A percentile compares a stretch with the other conserved stretches of the same genome.
Conservation (phyloP, 92 coral and sea anemone genomes). For the Epizoanthus ramosus region DNA sequence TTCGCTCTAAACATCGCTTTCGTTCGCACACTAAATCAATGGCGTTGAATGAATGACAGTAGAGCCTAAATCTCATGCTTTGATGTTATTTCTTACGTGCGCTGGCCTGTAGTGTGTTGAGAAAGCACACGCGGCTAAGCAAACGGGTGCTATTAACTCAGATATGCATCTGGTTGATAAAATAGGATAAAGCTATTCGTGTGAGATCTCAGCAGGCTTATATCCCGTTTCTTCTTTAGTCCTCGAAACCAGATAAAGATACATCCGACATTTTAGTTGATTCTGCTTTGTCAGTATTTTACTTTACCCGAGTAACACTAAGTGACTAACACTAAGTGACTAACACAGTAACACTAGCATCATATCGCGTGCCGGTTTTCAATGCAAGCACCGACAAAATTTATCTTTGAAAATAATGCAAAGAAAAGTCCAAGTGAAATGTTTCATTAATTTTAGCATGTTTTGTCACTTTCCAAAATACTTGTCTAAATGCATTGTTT, state of each 20-base stretch:
- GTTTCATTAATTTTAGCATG: not conserved
- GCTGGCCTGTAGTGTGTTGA: too few species aligned
- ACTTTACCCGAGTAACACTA: not conserved
- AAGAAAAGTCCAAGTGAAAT: too few species aligned
- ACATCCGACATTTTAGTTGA: not conserved
- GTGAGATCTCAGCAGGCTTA: conserved; percentile 12
- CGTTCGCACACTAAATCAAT: too few species aligned
- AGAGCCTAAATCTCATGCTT: too few species aligned
- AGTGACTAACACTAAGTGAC: too few species aligned
- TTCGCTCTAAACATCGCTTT: too few species aligned
- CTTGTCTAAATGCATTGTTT: not conserved
- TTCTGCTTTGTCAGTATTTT: not conserved
- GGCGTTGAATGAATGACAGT: too few species aligned
- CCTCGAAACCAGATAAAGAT: not conserved
- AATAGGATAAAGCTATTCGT: conserved; percentile 11
- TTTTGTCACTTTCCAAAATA: not conserved
- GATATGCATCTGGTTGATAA: not conserved
- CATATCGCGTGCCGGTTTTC: not conserved
- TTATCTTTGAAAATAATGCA: too few species aligned
- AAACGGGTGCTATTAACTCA: too few species aligned
- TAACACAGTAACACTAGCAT: too few species aligned
- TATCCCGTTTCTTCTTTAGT: conserved; percentile 19
- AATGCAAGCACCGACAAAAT: not conserved
- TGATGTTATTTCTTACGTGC: too few species aligned
- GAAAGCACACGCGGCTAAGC: too few species aligned